Conservation (phyloP, 1,140 invertebrate genomes). For the Drosophila simulans region DNA sequence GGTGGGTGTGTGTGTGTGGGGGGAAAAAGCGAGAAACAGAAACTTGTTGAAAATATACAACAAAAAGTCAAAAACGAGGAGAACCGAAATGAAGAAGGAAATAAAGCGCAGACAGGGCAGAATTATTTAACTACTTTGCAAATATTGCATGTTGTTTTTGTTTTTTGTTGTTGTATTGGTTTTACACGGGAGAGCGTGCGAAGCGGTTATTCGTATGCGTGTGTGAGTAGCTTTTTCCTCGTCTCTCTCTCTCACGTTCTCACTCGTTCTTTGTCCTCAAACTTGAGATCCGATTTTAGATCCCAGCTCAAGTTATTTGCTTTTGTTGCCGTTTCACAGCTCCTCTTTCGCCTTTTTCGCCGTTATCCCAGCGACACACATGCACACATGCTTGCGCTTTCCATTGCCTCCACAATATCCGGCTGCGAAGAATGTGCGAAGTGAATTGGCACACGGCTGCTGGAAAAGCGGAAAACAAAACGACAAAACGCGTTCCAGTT, state of each 20-base stretch:
- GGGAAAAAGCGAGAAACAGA: slow-evolving; percentile 48
- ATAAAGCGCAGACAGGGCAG: slow-evolving; percentile 82
- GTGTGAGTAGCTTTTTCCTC: slow-evolving; percentile 15
- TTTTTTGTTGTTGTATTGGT: slow-evolving; percentile 44
- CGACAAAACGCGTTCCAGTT: slow-evolving; percentile 4
- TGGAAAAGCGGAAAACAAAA: slow-evolving; percentile 15
- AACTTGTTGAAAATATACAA: slow-evolving; percentile 72
- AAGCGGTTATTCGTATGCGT: slow-evolving; percentile 14
- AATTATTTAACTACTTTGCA: slow-evolving; percentile 83
- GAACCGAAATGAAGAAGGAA: slow-evolving; percentile 77
- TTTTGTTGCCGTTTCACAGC: slow-evolving; percentile 35
- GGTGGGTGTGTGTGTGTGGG: slow-evolving; percentile 3
- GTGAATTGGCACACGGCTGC: slow-evolving; percentile 14
- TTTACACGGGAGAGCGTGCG: slow-evolving; percentile 20
- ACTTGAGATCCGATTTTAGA: slow-evolving; percentile 27
- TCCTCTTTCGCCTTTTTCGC: slow-evolving; percentile 46
- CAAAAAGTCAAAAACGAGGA: slow-evolving; percentile 51
- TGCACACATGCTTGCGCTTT: slow-evolving; percentile 71
- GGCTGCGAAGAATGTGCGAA: slow-evolving; percentile 2
- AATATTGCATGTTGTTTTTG: slow-evolving; percentile 74
- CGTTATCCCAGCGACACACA: slow-evolving; percentile 70
- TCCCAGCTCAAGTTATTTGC: slow-evolving; percentile 31
- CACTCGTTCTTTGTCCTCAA: slow-evolving; percentile 33
- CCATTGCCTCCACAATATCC: slow-evolving; percentile 55
- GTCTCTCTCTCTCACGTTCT: slow-evolving; percentile 2